phyloP scores from a whole-genome alignment of 2,113 vertebrate species.

The Proteles cristata region DNA sequence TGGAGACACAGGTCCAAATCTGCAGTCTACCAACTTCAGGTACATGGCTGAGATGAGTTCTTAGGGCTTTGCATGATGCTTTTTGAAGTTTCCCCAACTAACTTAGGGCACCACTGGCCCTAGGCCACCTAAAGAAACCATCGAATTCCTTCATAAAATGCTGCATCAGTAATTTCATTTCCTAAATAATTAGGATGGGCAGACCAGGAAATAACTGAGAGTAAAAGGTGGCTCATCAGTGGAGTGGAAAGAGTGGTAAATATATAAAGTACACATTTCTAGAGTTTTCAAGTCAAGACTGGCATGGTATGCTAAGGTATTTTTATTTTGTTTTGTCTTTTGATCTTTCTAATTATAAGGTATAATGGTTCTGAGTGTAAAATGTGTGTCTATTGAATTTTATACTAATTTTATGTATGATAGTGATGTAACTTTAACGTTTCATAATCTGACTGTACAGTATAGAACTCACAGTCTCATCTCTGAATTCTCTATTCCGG shows the following conservation, averaged over 20 bases:
- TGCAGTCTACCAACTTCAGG: not conserved
- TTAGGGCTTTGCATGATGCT: not conserved
- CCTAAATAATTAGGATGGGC: not conserved
- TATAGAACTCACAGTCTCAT: fast-evolving
- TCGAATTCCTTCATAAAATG: not conserved
- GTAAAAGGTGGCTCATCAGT: not conserved
- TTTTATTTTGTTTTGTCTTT: not conserved
- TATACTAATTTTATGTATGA: not conserved
- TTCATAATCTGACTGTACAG: not conserved
- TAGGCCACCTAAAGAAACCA: not conserved
- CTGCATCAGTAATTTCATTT: not conserved
- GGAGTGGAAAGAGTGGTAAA: not conserved
- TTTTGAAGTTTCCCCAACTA: not conserved
- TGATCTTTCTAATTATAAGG: not conserved
- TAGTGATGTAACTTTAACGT: not conserved
- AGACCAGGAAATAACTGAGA: not conserved
- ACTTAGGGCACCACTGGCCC: not conserved
- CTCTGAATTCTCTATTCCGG: not conserved
- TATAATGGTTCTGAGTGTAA: not conserved
- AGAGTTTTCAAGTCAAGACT: not conserved
- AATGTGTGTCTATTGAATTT: not conserved
- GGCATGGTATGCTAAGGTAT: not conserved
- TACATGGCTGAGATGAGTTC: not conserved
- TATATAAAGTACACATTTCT: not conserved
- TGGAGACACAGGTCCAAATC: not conserved